These are phyloP conservation scores for Chaetura pelagica DNA, from an alignment of 2,113 vertebrate genomes.

Conservation along the genomic window DNA sequence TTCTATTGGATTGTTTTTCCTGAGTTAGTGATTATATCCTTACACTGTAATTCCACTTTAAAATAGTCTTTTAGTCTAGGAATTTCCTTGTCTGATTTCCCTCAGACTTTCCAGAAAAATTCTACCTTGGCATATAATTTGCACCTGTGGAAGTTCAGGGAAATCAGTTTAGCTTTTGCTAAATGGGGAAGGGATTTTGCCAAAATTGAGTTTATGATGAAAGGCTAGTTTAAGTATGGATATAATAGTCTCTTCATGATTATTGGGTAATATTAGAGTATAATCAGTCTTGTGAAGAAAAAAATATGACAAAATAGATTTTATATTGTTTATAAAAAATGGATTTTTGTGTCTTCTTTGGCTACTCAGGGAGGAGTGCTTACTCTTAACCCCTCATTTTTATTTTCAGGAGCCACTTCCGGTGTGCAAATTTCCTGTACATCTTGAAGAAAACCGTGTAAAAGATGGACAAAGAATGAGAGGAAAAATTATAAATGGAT, in stretches of 20 bases:
- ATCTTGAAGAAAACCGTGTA: conserved; percentile 16
- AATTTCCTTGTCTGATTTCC: conserved; percentile 37
- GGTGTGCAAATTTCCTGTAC: not conserved
- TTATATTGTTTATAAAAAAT: not conserved
- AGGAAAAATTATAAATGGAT: conserved; percentile 41
- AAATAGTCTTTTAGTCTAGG: not conserved
- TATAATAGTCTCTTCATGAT: not conserved
- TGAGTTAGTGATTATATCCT: not conserved
- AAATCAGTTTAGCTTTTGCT: not conserved
- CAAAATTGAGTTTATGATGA: not conserved
- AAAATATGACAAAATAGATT: not conserved
- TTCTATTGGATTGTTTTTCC: not conserved
- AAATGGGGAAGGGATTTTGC: not conserved
- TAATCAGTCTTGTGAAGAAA: not conserved
- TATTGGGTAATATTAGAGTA: not conserved
- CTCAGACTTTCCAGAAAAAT: conserved; percentile 30
- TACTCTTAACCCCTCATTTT: not conserved
- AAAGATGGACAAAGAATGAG: conserved; percentile 10
- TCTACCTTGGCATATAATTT: conserved; percentile 3
- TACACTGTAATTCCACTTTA: not conserved
- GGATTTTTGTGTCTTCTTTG: not conserved
- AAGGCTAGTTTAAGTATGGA: not conserved
- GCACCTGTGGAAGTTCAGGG: not conserved
- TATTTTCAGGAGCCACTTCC: not conserved
- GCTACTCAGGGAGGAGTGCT: not conserved